Evolutionary conservation across 2,888 invertebrate genomes (phyloP), one percentile per base, ranked within the genome.

Genomic region (Halocaridina rubra): DNA sequence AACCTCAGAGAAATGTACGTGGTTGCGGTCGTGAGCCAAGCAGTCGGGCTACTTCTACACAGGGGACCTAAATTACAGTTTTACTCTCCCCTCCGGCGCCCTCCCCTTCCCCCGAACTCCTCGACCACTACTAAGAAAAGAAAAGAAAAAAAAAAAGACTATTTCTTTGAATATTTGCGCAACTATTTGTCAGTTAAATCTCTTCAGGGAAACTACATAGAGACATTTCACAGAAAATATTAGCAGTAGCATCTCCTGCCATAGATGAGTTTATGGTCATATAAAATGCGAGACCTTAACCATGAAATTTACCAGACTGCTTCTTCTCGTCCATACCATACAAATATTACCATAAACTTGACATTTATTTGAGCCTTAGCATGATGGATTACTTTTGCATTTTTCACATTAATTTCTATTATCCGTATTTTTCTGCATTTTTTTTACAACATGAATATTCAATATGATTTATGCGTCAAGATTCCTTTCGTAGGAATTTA

Each of bases 1-100:
- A 29, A 8, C 7, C 8, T 5, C 7, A 16, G 27, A 33, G 79
- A 72, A 53, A 33, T 71, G 72, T 22, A 59, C 24, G 61, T 57
- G 80, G 33, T 24, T 5, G 27, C n/a, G 53, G 57, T 33, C 19
- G 7, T 16, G 24, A 29, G 27, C 27, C 27, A 75, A 75, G 75
- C 57, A 57, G 75, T 29, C 27, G n/a, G 57, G 80, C 80, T 80
- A 80, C 80, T 80, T 75, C 75, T 61, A 80, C 80, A 53, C 80
- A 57, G 80, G 72, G 80, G 80, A 71, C 27, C 80, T 71, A 72
- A 80, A 80, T 80, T 80, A 80, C 80, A 80, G 80, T 80, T 72
- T 80, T 71, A 53, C 71, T 30, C 72, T 72, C 19, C 53, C 80
- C 69, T 53, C 30, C 24, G 79, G 79, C 79, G 27, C 53, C 69